phyloP scores from a whole-genome alignment of 2,888 invertebrate species.

The Suillia variegata region DNA sequence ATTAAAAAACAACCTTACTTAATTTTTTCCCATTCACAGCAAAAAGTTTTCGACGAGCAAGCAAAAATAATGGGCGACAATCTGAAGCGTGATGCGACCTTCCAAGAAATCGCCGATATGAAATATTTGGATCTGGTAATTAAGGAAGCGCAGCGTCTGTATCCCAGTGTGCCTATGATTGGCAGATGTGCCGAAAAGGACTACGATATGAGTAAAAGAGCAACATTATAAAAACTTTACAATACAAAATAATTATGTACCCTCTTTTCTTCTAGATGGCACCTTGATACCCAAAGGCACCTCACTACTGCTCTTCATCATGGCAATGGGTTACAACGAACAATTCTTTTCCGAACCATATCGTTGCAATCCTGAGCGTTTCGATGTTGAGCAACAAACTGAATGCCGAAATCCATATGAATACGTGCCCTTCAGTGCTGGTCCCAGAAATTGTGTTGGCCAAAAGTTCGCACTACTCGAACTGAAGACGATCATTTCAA shows the following conservation, averaged over 20 bases:
- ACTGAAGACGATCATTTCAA: slow-evolving; percentile 64
- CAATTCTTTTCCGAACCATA: slow-evolving; percentile 50
- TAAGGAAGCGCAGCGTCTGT: slow-evolving; percentile 48
- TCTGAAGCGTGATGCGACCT: slow-evolving; percentile 37
- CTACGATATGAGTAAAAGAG: slow-evolving; percentile 45
- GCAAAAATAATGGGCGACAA: slow-evolving; percentile 58
- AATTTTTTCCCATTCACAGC: slow-evolving; percentile 41
- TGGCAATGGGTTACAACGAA: slow-evolving; percentile 51
- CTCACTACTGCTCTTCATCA: slow-evolving; percentile 41
- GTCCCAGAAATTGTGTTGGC: slow-evolving; percentile 69
- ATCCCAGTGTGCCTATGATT: slow-evolving; percentile 51
- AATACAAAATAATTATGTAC: neutral
- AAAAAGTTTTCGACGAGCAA: slow-evolving; percentile 63
- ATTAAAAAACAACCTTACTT: too few relatives aligned
- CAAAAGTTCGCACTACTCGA: slow-evolving; percentile 65
- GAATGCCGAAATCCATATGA: slow-evolving; percentile 62
- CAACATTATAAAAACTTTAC: too few relatives aligned
- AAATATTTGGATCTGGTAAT: slow-evolving; percentile 49
- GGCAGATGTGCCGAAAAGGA: slow-evolving; percentile 44
- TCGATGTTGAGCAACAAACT: slow-evolving; percentile 54
- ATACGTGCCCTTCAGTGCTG: slow-evolving; percentile 70
- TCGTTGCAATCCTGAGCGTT: slow-evolving; percentile 64
- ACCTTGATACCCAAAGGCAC: slow-evolving; percentile 44
- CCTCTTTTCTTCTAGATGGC: slow-evolving; percentile 48
- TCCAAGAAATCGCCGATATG: slow-evolving; percentile 43